Conservation (phyloP, 2,888 invertebrate genomes). For the Caenorhabditis imperialis region DNA sequence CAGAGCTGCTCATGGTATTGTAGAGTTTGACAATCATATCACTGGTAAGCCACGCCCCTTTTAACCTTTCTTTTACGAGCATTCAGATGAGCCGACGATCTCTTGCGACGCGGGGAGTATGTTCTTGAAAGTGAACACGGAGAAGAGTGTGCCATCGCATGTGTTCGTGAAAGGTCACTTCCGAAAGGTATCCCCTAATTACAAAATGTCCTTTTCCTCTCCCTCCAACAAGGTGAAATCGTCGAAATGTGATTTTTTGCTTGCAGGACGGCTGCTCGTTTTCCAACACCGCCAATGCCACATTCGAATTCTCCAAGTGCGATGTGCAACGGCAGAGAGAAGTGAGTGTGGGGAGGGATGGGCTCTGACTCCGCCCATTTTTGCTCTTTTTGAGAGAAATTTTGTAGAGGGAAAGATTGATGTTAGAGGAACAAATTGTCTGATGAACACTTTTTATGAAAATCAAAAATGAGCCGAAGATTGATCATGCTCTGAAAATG, state of each 20-base stretch:
- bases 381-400: too few relatives aligned
- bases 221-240: background rate
- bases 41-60: conserved; percentile 16
- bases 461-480: too few relatives aligned
- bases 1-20: conserved; percentile 23
- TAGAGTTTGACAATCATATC: conserved; percentile 46
- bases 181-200: conserved; percentile 50
- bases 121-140: conserved; percentile 65
- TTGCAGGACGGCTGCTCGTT: conserved; percentile 70
- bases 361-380: too few relatives aligned
- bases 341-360: too few relatives aligned
- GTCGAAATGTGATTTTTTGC: conserved; percentile 3
- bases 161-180: conserved; percentile 76
- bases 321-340: conserved; percentile 75
- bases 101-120: conserved; percentile 65
- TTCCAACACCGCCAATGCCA: conserved; percentile 64
- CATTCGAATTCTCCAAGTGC: conserved; percentile 74
- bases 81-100: conserved; percentile 69
- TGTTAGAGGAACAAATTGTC: too few relatives aligned
- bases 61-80: conserved; percentile 11
- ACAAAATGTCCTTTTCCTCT: conserved; percentile 27
- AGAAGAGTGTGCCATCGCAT: conserved; percentile 66
- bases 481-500: too few relatives aligned
- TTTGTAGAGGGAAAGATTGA: too few relatives aligned
- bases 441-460: too few relatives aligned